Base-by-base conservation (phyloP, 1,140 invertebrate species). In the Cherax destructor region DNA sequence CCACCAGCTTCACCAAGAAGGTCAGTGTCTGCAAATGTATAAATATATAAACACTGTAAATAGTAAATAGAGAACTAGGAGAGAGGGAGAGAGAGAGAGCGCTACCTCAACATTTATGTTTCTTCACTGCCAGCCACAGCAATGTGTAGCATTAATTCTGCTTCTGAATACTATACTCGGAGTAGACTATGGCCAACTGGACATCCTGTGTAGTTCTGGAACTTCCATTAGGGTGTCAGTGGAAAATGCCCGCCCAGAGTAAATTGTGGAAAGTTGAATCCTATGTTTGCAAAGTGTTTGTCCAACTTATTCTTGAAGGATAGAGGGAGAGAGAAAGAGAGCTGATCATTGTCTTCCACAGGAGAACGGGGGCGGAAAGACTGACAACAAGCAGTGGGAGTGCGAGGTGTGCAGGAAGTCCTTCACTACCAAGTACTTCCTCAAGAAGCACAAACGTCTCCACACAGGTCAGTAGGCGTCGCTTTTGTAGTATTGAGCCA, bases 381-480 rank as follows among this genome's bases (percentile, higher is more conserved):
- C 50, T 4, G 92, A 89, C 49, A 88, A 88, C 78, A 93, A 92
- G 80, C 91, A 92, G 61, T 98, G 97, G 97, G 96, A 97, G 94
- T 98, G 97, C 94, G 97, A 98, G 93, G 96, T 97, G 41, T 98
- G 97, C 94, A 95, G 95, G 72, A 98, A 98, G 95, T 96, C 96
- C 94, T 98, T 98, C 94, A 98, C 97, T 3, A 98, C 97, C 10
- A 98, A 98, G 94, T 98, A 98, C 95, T 98, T 98, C 94, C 94
- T 98, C 69, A 98, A 98, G 94, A 98, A 98, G 94, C 97, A 98
- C 94, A 97, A 97, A 94, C 95, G 97, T 93, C 95, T 98, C 86
- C 97, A 98, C 93, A 95, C 95, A 94, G 95, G 95, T 95, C 93
- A 92, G 92, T 80, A 30, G 21, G 6, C 65, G 21, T n/a, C 65